These are phyloP conservation scores for Epinephelus moara DNA, from an alignment of 2,113 vertebrate genomes.

Conservation along the genomic window DNA sequence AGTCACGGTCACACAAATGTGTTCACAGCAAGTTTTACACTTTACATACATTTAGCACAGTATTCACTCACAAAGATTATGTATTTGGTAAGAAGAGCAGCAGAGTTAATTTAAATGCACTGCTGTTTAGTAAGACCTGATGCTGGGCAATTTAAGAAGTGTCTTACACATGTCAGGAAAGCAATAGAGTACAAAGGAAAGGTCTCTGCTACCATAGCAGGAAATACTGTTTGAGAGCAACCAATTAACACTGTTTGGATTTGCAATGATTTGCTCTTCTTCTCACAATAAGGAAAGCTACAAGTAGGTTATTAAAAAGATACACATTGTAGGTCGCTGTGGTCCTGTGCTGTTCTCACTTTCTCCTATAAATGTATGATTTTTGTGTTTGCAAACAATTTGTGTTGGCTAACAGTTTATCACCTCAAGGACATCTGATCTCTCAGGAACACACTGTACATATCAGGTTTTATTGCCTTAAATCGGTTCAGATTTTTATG, in stretches of 20 bases:
- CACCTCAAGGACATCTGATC: background rate
- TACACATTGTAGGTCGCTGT: background rate
- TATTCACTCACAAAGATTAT: constrained; percentile 10
- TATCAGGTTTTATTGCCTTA: background rate
- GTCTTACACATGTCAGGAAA: background rate
- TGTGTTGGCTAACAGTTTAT: background rate
- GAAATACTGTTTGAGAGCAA: background rate
- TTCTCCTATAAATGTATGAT: no score
- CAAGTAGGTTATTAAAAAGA: background rate
- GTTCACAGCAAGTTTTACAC: background rate
- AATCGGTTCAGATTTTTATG: background rate
- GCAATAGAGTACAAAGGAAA: background rate
- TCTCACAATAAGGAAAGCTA: background rate
- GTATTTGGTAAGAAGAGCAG: background rate
- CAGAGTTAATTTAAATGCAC: background rate
- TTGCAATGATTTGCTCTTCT: background rate
- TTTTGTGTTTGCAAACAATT: background rate
- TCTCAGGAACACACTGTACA: background rate
- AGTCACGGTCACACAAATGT: background rate
- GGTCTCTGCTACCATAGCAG: background rate
- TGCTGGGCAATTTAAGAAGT: background rate
- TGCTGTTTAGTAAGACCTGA: constrained; percentile 6
- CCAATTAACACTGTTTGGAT: background rate
- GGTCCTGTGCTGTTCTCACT: no score
- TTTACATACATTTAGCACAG: background rate